These are phyloP conservation scores for Acronicta psi DNA, from an alignment of 2,888 invertebrate genomes.

Conservation along the genomic window DNA sequence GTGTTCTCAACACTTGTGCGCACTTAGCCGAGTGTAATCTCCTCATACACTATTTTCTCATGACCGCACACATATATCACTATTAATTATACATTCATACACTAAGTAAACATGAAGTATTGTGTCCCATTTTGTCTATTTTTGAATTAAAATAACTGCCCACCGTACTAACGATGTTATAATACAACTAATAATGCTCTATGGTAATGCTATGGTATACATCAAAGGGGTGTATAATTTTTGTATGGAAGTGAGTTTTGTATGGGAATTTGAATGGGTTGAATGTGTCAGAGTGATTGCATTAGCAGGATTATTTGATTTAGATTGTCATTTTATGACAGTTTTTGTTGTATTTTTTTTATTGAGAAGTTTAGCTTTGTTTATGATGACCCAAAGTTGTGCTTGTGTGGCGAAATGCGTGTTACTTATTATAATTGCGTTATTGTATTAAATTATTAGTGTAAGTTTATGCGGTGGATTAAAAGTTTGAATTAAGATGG, in stretches of 20 bases:
- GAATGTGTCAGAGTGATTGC: conserved; percentile 73
- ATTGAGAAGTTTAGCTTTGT: conserved; percentile 30
- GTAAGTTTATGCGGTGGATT: not conserved
- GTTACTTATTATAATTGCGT: conserved; percentile 6
- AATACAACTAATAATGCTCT: conserved; percentile 85
- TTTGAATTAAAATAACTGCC: conserved; percentile 71
- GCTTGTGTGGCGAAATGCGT: conserved; percentile 13
- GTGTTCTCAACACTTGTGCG: conserved; percentile 17
- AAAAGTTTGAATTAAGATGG: too few species aligned
- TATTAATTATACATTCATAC: conserved; percentile 87
- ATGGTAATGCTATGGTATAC: conserved; percentile 83
- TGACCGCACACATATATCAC: conserved; percentile 81
- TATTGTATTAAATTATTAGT: conserved; percentile 9
- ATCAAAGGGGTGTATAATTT: conserved; percentile 79
- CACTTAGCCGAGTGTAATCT: conserved; percentile 64
- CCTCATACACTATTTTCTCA: conserved; percentile 78
- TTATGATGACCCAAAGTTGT: conserved; percentile 8
- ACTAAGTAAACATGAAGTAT: conserved; percentile 85
- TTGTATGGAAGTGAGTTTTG: conserved; percentile 60
- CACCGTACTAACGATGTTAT: conserved; percentile 83
- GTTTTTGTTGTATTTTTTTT: conserved; percentile 48
- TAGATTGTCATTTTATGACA: conserved; percentile 63
- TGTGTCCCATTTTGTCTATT: conserved; percentile 78
- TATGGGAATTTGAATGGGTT: conserved; percentile 81
- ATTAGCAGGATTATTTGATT: conserved; percentile 72